A percentile compares a stretch with the other conserved stretches of the same genome.
Evolutionary conservation across 2,888 invertebrate genomes (phyloP).

Genomic region (Limnephilus auricula): DNA sequence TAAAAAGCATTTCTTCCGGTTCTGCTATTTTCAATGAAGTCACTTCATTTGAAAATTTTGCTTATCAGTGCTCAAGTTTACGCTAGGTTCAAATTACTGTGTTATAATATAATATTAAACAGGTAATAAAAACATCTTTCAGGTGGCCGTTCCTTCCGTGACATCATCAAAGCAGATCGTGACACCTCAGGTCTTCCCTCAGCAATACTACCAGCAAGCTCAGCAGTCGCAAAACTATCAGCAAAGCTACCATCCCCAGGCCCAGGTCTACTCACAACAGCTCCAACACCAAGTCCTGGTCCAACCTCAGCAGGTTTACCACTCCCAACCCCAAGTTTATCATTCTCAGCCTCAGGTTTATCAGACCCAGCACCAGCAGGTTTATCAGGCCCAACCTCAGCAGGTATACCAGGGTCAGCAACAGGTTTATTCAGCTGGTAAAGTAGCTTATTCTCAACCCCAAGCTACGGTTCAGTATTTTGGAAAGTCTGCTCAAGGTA

Average conservation of each 20-base stretch:
- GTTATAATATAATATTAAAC: not conserved
- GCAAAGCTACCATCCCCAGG: slow-evolving; percentile 20
- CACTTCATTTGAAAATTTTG: not conserved
- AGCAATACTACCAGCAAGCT: slow-evolving; percentile 56
- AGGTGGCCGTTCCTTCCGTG: slow-evolving; percentile 55
- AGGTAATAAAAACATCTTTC: not conserved
- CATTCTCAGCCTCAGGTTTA: slow-evolving; percentile 42
- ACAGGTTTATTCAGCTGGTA: slow-evolving; percentile 50
- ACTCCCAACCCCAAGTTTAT: slow-evolving; percentile 42
- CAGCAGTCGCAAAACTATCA: slow-evolving; percentile 36
- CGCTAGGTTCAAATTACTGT: not conserved
- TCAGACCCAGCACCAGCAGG: slow-evolving; percentile 39
- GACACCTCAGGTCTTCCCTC: slow-evolving; percentile 54
- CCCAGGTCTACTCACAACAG: slow-evolving; percentile 37
- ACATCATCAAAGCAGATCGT: slow-evolving; percentile 60
- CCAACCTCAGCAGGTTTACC: slow-evolving; percentile 48
- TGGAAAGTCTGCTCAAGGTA: slow-evolving; percentile 62
- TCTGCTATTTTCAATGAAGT: not conserved
- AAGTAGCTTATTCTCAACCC: slow-evolving; percentile 52
- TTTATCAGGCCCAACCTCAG: slow-evolving; percentile 45
- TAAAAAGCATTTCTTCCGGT: not conserved
- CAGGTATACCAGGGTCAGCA: slow-evolving; percentile 50
- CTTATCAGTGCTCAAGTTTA: not conserved
- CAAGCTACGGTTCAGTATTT: slow-evolving; percentile 59
- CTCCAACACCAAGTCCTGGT: slow-evolving; percentile 12